phyloP scores from a whole-genome alignment of 2,888 invertebrate genomes.

The Epinotia demarniana region DNA sequence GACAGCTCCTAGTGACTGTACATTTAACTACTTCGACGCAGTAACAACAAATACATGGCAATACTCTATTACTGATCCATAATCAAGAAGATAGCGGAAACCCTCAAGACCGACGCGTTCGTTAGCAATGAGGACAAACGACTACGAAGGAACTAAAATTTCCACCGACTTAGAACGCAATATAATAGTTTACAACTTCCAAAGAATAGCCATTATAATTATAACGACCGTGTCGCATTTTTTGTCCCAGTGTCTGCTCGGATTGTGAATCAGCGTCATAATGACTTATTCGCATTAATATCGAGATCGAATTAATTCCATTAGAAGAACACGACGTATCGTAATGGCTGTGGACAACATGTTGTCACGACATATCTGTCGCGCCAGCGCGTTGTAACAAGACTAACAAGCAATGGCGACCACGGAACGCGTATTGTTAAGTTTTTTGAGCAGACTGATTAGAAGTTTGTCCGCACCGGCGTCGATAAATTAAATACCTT shows the following conservation, averaged over 20 bases:
- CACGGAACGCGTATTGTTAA: conserved; percentile 39
- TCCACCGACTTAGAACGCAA: conserved; percentile 40
- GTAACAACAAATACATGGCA: neutral
- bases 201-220: conserved; percentile 16
- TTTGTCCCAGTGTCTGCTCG: neutral
- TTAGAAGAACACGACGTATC: conserved; percentile 35
- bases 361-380: conserved; percentile 25
- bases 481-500: conserved; percentile 31
- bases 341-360: conserved; percentile 30
- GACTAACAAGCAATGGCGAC: conserved; percentile 13
- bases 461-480: conserved; percentile 36
- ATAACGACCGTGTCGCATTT: conserved; percentile 18
- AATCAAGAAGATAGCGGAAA: no score
- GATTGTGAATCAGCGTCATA: conserved; percentile 32
- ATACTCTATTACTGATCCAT: no score
- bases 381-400: conserved; percentile 30
- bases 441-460: conserved; percentile 35
- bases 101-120: no score
- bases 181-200: conserved; percentile 13
- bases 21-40: neutral
- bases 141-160: no score
- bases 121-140: no score
- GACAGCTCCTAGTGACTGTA: neutral
- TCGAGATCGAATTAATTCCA: conserved; percentile 34
- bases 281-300: conserved; percentile 43